These are phyloP conservation scores for Tolmerus cingulatus DNA, from an alignment of 2,888 invertebrate genomes.

Conservation along the genomic window DNA sequence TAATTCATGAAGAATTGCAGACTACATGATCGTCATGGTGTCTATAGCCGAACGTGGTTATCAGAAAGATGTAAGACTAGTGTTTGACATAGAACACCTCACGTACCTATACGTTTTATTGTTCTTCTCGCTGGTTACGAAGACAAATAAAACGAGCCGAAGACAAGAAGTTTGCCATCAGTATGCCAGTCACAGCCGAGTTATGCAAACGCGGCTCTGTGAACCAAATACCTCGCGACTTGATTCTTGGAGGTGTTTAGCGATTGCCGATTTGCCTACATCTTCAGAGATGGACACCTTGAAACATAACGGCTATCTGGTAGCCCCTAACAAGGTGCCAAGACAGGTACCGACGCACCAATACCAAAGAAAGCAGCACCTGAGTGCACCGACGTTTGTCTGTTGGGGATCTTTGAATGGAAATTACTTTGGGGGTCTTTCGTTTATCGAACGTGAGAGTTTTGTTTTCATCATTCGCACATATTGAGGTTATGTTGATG, in stretches of 20 bases:
- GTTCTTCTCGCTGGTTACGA: neutral
- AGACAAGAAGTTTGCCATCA: neutral
- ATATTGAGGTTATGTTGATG: slow-evolving; percentile 21
- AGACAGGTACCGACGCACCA: neutral
- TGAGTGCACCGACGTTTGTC: neutral
- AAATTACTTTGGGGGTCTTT: neutral
- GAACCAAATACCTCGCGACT: neutral
- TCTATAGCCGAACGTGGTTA: neutral
- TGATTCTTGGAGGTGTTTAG: neutral
- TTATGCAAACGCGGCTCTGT: neutral
- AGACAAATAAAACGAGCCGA: neutral
- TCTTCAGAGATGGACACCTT: neutral
- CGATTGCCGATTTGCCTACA: neutral
- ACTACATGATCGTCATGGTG: neutral
- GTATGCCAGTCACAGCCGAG: neutral
- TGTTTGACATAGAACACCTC: neutral
- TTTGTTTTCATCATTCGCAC: slow-evolving; percentile 8
- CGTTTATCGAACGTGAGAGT: slow-evolving; percentile 18
- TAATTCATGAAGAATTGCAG: neutral
- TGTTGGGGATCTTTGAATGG: neutral
- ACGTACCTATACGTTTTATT: neutral
- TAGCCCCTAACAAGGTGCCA: neutral
- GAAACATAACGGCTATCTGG: neutral
- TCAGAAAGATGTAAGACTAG: neutral
- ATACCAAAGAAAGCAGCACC: neutral